Percentiles rank a stretch among this genome's conserved stretches.
Conservation (phyloP, 2,113 vertebrate species). For the Equus przewalskii region DNA sequence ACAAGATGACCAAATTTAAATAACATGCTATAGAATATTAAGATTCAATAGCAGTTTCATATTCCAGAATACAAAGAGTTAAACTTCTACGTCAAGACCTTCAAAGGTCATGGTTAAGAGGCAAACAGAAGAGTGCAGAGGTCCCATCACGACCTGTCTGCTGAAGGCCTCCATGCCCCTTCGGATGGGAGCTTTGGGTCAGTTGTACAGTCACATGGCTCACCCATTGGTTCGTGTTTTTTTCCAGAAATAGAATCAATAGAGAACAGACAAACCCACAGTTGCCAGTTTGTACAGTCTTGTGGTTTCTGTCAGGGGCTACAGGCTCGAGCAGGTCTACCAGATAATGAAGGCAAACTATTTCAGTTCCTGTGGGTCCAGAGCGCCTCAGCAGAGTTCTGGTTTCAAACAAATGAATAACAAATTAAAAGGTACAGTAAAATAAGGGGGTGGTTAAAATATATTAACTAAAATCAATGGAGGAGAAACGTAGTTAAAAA, state of each 20-base stretch:
- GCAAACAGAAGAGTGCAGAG: constrained; percentile 64
- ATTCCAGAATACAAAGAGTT: not conserved
- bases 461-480: constrained; percentile 83
- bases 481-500: constrained; percentile 75
- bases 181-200: constrained; percentile 76
- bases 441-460: constrained; percentile 84
- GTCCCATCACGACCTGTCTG: constrained; percentile 70
- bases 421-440: constrained; percentile 85
- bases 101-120: constrained; percentile 70
- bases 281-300: constrained; percentile 90
- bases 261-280: constrained; percentile 92
- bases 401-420: constrained; percentile 87
- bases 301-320: constrained; percentile 90
- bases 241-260: constrained; percentile 92
- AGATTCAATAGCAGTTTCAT: not conserved
- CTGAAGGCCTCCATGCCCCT: constrained; percentile 78
- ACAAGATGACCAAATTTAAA: constrained; percentile 31
- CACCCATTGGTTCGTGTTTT: constrained; percentile 81
- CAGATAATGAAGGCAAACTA: constrained; percentile 91
- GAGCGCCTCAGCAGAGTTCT: constrained; percentile 83
- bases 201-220: constrained; percentile 87
- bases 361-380: constrained; percentile 93
- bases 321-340: constrained; percentile 89
- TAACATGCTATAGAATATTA: not conserved
- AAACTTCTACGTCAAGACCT: constrained; percentile 59